Percentiles rank a stretch among this genome's conserved stretches.
phyloP scores from a whole-genome alignment of 2,113 vertebrate species.

The Xiphophorus maculatus region DNA sequence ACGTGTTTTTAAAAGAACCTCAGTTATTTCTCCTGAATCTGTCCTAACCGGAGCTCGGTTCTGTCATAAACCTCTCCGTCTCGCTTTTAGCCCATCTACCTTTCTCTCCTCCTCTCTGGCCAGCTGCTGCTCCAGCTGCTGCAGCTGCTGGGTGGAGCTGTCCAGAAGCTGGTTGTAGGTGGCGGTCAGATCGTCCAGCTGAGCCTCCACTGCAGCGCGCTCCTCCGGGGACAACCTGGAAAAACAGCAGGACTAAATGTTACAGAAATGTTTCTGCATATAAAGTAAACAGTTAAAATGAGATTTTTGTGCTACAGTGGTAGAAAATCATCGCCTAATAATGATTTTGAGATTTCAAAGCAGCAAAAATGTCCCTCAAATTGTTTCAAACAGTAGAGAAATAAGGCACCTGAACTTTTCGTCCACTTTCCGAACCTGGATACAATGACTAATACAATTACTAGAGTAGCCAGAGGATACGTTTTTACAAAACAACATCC shows the following conservation, averaged over 20 bases:
- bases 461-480: too few relatives aligned
- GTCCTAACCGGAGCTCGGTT: neutral
- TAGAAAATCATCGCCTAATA: too few relatives aligned
- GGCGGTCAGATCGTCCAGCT: conserved; percentile 84
- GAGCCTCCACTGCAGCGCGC: conserved; percentile 84
- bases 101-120: conserved; percentile 92
- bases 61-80: neutral
- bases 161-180: conserved; percentile 89
- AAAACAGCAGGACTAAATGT: neutral
- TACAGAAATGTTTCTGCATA: neutral
- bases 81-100: conserved; percentile 77
- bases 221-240: conserved; percentile 88
- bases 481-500: too few relatives aligned
- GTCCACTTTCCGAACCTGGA: too few relatives aligned
- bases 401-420: too few relatives aligned
- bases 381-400: too few relatives aligned
- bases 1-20: conserved; percentile 22
- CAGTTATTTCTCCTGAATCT: conserved; percentile 17
- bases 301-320: too few relatives aligned
- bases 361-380: too few relatives aligned
- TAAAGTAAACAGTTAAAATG: too few relatives aligned
- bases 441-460: too few relatives aligned
- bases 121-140: conserved; percentile 90
- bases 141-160: conserved; percentile 86
- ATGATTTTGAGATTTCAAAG: too few relatives aligned